Percentiles rank a stretch among this genome's conserved stretches.
These are phyloP conservation scores for Aselliscus stoliczkanus DNA, from an alignment of 2,797 vertebrate genomes.

Conservation along the genomic window DNA sequence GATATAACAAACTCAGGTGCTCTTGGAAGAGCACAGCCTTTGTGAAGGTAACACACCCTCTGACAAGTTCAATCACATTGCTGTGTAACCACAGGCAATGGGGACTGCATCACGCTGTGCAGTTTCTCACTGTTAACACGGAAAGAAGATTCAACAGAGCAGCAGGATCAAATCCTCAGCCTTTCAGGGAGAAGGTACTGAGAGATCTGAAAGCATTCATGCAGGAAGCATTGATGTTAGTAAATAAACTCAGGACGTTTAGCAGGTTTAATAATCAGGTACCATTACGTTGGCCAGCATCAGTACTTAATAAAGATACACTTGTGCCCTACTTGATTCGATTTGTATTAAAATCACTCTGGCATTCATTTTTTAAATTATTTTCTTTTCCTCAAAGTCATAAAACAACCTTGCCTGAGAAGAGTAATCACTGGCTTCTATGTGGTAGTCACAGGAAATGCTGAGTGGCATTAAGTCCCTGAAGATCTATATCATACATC, in stretches of 20 bases:
- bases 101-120: background rate
- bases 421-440: background rate
- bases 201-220: background rate
- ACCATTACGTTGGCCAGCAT: background rate
- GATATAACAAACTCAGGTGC: background rate
- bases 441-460: background rate
- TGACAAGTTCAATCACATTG: background rate
- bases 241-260: background rate
- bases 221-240: background rate
- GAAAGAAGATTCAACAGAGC: background rate
- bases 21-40: background rate
- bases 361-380: background rate
- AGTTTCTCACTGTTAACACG: background rate
- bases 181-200: background rate
- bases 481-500: background rate
- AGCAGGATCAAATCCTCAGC: background rate
- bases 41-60: background rate
- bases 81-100: background rate
- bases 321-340: background rate
- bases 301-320: background rate
- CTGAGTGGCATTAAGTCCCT: background rate
- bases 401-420: background rate
- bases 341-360: constrained; percentile 33
- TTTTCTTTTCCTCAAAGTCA: constrained; percentile 27
- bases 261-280: background rate